Percentiles rank a stretch among this genome's conserved stretches.
Conservation (phyloP, 2,888 invertebrate species). For the Cynaeus angustus region DNA sequence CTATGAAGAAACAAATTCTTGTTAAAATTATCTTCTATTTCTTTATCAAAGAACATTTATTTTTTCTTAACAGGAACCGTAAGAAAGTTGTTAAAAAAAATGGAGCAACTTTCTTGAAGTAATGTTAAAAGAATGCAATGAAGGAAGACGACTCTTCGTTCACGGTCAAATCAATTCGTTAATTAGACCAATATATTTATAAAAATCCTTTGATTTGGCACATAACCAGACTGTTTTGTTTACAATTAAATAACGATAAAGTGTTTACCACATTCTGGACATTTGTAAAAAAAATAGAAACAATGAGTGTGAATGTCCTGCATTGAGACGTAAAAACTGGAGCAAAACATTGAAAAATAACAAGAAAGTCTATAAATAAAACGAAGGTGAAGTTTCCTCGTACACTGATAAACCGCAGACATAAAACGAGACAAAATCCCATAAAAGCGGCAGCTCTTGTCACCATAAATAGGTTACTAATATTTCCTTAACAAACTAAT, state of each 20-base stretch:
- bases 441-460: neutral
- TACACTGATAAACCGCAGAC: neutral
- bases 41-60: too few species aligned
- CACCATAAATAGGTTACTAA: neutral
- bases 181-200: too few species aligned
- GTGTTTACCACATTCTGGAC: neutral
- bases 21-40: too few species aligned
- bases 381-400: neutral
- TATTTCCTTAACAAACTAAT: neutral
- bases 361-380: neutral
- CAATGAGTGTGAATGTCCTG: neutral
- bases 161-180: neutral
- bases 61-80: too few species aligned
- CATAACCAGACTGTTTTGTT: too few species aligned
- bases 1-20: too few species aligned
- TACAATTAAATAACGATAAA: too few species aligned
- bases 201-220: too few species aligned
- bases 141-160: too few species aligned
- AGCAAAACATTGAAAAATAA: neutral
- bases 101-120: too few species aligned
- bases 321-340: neutral
- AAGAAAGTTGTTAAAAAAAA: too few species aligned
- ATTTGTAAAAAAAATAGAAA: neutral
- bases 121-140: too few species aligned
- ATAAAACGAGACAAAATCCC: neutral